Evolutionary conservation across 2,113 vertebrate species (phyloP).

Genomic region (Argyrosomus japonicus): DNA sequence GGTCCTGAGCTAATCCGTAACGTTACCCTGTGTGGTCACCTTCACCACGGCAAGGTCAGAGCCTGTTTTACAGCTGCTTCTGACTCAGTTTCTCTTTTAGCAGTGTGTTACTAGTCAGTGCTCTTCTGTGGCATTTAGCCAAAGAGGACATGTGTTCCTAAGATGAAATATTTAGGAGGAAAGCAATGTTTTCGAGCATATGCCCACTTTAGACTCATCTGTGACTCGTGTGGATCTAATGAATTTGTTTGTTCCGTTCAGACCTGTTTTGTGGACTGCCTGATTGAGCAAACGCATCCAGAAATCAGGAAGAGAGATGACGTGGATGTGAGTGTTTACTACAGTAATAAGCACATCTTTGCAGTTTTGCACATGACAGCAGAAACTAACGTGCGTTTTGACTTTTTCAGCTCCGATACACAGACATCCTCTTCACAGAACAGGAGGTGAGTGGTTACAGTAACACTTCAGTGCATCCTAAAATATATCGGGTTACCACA

Average conservation of each 20-base stretch:
- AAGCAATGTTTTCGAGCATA: not conserved
- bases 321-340: conserved; percentile 89
- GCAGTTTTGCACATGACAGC: not conserved
- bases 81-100: not conserved
- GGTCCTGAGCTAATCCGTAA: conserved; percentile 97
- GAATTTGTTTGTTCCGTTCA: conserved; percentile 68
- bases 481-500: not conserved
- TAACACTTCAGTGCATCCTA: not conserved
- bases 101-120: not conserved
- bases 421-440: conserved; percentile 98
- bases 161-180: not conserved
- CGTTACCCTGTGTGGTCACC: conserved; percentile 96
- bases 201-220: conserved; percentile 5
- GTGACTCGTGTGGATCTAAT: conserved; percentile 6
- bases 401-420: conserved; percentile 93
- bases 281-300: conserved; percentile 98
- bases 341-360: not conserved
- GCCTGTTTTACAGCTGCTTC: not conserved
- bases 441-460: conserved; percentile 90
- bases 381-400: conserved; percentile 3
- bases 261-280: conserved; percentile 98
- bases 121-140: conserved; percentile 5
- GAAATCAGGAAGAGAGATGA: conserved; percentile 97
- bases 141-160: conserved; percentile 10
- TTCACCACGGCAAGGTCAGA: conserved; percentile 96